phyloP scores from a whole-genome alignment of 1,140 invertebrate genomes.

The Arion vulgaris region DNA sequence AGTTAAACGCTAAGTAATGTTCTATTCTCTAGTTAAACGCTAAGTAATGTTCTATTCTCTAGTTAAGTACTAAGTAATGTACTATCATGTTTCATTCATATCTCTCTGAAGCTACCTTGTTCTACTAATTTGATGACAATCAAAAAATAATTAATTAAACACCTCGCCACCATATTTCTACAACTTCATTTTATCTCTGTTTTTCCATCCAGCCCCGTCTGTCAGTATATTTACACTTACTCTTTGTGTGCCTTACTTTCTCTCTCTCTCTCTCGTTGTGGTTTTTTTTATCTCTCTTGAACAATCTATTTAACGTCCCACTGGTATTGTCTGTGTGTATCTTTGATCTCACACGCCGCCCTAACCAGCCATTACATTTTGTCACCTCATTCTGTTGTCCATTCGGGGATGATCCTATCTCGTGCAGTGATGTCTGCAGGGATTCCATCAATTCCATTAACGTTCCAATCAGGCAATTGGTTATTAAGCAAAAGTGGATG shows the following conservation, averaged over 20 bases:
- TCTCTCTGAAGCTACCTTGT: not conserved
- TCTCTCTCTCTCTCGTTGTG: not conserved
- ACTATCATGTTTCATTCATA: not conserved
- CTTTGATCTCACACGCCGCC: not conserved
- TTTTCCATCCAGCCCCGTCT: not conserved
- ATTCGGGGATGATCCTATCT: not conserved
- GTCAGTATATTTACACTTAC: not conserved
- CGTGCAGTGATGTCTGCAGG: not conserved
- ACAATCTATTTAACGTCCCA: too few species aligned
- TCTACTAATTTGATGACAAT: not conserved
- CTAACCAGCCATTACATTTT: constrained; percentile 8
- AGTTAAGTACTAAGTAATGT: too few species aligned
- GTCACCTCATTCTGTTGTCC: not conserved
- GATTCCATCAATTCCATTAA: not conserved
- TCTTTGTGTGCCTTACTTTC: not conserved
- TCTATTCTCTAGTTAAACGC: too few species aligned
- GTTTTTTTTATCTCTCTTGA: too few species aligned
- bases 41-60: too few species aligned
- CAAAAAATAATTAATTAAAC: not conserved
- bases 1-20: too few species aligned
- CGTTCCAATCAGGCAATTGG: constrained; percentile 3
- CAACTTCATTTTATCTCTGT: not conserved
- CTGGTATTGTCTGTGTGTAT: not conserved
- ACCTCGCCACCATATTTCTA: not conserved
- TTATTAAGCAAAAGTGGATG: constrained; percentile 15